Conservation (phyloP, 2,888 invertebrate species). For the Ectemnius cavifrons region DNA sequence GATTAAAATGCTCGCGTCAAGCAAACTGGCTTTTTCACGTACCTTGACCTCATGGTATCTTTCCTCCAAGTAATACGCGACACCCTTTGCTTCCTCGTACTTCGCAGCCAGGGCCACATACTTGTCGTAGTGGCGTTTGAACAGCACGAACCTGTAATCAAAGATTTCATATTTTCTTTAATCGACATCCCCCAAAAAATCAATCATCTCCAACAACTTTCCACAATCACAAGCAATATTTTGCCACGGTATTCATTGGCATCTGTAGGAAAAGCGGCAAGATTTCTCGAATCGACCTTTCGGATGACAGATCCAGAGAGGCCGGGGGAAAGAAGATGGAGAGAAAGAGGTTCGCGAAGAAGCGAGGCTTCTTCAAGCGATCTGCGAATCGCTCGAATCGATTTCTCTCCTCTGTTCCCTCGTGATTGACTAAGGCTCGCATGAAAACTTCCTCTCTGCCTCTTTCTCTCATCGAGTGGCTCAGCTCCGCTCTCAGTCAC, state of each 20-base stretch:
- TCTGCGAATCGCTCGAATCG: slow-evolving; percentile 13
- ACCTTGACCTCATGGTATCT: slow-evolving; percentile 84
- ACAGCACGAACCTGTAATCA: slow-evolving; percentile 81
- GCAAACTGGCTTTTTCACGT: slow-evolving; percentile 50
- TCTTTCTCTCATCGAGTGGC: slow-evolving; percentile 35
- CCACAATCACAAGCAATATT: too few species aligned
- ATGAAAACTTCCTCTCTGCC: slow-evolving; percentile 43
- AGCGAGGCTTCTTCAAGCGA: not conserved
- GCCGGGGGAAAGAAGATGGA: not conserved
- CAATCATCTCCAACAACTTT: too few species aligned
- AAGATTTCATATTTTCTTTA: not conserved
- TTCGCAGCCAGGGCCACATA: slow-evolving; percentile 82
- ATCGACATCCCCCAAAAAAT: not conserved
- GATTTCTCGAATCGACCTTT: too few species aligned
- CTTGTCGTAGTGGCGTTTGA: slow-evolving; percentile 83
- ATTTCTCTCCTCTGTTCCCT: slow-evolving; percentile 35
- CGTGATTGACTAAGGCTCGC: not conserved
- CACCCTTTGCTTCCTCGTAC: slow-evolving; percentile 82
- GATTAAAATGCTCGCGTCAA: too few species aligned
- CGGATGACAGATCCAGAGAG: too few species aligned
- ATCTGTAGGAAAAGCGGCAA: too few species aligned
- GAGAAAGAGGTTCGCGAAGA: not conserved
- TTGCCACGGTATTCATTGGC: too few species aligned
- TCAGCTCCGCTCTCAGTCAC: slow-evolving; percentile 16
- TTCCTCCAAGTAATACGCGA: slow-evolving; percentile 83